Evolutionary conservation across 2,113 vertebrate species (phyloP), one percentile per base, ranked within the genome.

Genomic region (Mesocricetus auratus): DNA sequence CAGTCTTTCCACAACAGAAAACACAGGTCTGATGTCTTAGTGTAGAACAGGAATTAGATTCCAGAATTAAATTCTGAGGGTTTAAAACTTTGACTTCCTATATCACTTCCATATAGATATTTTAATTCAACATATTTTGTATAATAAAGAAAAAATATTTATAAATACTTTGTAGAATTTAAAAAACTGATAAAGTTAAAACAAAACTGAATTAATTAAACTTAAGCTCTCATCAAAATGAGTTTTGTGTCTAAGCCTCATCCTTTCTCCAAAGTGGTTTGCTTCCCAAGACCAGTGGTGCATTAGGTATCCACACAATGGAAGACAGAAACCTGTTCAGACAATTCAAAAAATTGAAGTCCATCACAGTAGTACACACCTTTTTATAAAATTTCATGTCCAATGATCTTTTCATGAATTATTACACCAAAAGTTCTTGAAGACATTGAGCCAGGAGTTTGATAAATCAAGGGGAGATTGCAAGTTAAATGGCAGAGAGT

Each of bases 201-300:
- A 17, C 36, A 96, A 95, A 95, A 42, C 7, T 96, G 89, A 96
- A 53, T 85, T 19, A 33, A 85, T 5, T 73, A 3, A 66, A 82
- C 79, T 87, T 71, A 71, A 82, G 7, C 86, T 50, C 69, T 93
- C 47, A 93, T 77, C 22, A 96, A 9, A 81, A n/a, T 74, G 4
- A 64, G 92, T 15, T 60, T 2, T 17, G 31, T n/a, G 77, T 90
- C 36, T 29, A 90, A 19, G 24, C 31, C 0, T 56, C 16, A 96
- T 22, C 19, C 86, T 96, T 64, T 75, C 94, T 97, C 66, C 33
- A 77, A 77, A 89, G 82, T 29, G 56, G 53, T 81, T 93, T 62
- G 86, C 62, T 47, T 86, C 66, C 2, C 1, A 29, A 73, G 90
- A 81, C 3, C 2, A 60, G 62, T 88, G 79, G 73, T 62, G 71